These are phyloP conservation scores for Lasioglossum calceatum DNA, from an alignment of 2,888 invertebrate genomes.

Conservation along the genomic window DNA sequence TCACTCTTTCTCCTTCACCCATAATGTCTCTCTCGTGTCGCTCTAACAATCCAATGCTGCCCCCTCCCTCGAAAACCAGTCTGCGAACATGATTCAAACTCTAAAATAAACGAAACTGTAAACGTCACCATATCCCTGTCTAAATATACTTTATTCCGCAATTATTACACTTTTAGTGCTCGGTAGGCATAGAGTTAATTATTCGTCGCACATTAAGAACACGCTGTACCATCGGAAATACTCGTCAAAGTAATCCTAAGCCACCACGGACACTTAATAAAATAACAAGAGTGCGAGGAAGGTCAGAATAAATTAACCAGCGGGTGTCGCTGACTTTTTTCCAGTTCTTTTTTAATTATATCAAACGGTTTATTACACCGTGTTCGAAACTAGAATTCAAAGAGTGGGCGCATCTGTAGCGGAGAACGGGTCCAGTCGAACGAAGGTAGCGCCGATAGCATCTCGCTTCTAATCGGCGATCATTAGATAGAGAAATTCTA, in stretches of 20 bases:
- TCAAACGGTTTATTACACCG: neutral
- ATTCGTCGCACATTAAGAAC: neutral
- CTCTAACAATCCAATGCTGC: neutral
- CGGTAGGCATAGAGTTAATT: neutral
- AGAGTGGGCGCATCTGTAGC: neutral
- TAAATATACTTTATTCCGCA: neutral
- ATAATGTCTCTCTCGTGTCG: neutral
- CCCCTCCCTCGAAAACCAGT: neutral
- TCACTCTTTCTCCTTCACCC: neutral
- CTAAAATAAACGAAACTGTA: neutral
- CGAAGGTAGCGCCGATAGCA: slow-evolving; percentile 20
- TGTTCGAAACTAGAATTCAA: neutral
- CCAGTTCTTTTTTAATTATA: neutral
- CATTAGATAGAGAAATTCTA: slow-evolving; percentile 34
- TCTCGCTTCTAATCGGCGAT: slow-evolving; percentile 31
- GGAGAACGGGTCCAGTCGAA: neutral
- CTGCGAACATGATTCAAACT: neutral
- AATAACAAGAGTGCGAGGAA: neutral
- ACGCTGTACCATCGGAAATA: neutral
- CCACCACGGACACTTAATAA: neutral
- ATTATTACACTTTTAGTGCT: neutral
- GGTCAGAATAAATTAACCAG: neutral
- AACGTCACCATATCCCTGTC: neutral
- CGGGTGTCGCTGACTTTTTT: neutral
- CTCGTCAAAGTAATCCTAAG: neutral